phyloP scores from a whole-genome alignment of 1,140 invertebrate species.

The Drosophila pseudoobscura region DNA sequence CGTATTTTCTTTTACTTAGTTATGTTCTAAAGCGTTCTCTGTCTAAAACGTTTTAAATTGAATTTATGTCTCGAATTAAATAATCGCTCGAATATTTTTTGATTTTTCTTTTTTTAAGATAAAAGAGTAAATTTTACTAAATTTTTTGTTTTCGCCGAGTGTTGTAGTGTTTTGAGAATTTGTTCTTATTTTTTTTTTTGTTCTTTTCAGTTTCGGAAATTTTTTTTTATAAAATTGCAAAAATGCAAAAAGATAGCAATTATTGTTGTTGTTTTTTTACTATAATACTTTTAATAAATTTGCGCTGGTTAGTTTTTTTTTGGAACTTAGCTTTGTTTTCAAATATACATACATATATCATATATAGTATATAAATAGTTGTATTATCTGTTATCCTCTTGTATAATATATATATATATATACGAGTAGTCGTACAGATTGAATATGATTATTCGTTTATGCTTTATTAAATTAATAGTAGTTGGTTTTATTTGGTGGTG shows the following conservation, averaged over 20 bases:
- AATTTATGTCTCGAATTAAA: constrained; percentile 67
- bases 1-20: constrained; percentile 49
- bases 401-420: constrained; percentile 62
- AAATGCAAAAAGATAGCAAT: constrained; percentile 83
- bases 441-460: constrained; percentile 81
- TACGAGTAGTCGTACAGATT: constrained; percentile 45
- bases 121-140: constrained; percentile 83
- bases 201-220: constrained; percentile 43
- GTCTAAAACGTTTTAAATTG: constrained; percentile 78
- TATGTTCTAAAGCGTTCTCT: constrained; percentile 32
- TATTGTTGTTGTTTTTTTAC: constrained; percentile 42
- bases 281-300: constrained; percentile 67
- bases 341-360: constrained; percentile 56
- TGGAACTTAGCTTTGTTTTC: constrained; percentile 74
- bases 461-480: constrained; percentile 74
- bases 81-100: constrained; percentile 30
- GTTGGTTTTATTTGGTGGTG: constrained; percentile 83
- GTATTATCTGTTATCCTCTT: constrained; percentile 48
- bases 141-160: constrained; percentile 48
- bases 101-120: constrained; percentile 64
- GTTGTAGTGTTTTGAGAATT: constrained; percentile 28
- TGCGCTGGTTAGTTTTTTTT: constrained; percentile 55
- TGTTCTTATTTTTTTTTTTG: constrained; percentile 22
- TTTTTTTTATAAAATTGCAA: constrained; percentile 83
- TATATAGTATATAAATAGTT: constrained; percentile 54